Evolutionary conservation across 2,888 invertebrate genomes (phyloP).

Genomic region (Pristionchus maxplancki): DNA sequence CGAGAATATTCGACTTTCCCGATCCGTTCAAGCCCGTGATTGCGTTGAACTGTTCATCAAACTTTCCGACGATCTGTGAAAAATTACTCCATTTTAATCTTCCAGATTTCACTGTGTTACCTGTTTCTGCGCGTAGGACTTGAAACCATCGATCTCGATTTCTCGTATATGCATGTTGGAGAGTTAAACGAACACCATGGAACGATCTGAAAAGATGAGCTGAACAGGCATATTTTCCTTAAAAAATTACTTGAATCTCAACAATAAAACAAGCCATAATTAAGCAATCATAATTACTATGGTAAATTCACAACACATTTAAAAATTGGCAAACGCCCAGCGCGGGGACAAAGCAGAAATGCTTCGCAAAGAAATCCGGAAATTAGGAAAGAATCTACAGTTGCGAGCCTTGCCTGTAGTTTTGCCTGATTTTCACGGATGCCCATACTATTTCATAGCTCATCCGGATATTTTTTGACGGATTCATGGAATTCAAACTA

Average conservation of each 20-base stretch:
- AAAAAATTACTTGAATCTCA: too few species aligned
- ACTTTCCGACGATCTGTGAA: slow-evolving; percentile 89
- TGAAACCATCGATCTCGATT: slow-evolving; percentile 95
- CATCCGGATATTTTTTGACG: too few species aligned
- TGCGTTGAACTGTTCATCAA: slow-evolving; percentile 95
- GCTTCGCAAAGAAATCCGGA: too few species aligned
- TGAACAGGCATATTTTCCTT: too few species aligned
- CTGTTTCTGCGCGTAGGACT: slow-evolving; percentile 94
- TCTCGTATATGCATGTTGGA: slow-evolving; percentile 91
- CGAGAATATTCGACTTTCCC: slow-evolving; percentile 84
- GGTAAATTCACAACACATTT: neutral
- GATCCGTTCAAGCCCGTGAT: slow-evolving; percentile 85
- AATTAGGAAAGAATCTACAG: too few species aligned
- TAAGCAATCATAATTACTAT: too few species aligned
- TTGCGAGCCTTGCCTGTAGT: too few species aligned
- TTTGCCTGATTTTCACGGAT: too few species aligned
- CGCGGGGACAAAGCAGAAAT: neutral
- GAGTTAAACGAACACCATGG: neutral
- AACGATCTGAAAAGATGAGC: neutral
- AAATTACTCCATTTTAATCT: neutral
- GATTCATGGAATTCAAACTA: too few species aligned
- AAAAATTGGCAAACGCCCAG: slow-evolving; percentile 31
- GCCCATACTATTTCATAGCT: too few species aligned
- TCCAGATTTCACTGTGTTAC: slow-evolving; percentile 79
- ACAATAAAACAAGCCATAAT: too few species aligned